Evolutionary conservation across 1,140 invertebrate genomes (phyloP), one percentile per base, ranked within the genome.

Genomic region (Galendromus occidentalis): DNA sequence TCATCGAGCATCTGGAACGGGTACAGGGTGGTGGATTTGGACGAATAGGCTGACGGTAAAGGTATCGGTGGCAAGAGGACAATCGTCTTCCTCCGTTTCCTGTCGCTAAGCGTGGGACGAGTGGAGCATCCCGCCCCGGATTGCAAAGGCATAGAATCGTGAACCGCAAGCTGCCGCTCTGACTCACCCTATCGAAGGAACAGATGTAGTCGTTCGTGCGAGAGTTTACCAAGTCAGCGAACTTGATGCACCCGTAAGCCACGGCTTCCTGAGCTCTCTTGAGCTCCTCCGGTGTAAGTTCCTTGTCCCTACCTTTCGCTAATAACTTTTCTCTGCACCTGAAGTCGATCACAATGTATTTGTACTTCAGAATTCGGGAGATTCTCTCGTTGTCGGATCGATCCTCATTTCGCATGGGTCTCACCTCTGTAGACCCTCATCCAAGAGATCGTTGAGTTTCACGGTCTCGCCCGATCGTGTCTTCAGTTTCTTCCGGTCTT

Each of bases 161-260:
- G 1, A 28, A 29, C n/a, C 29, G 22, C n/a, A n/a, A n/a, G n/a
- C n/a, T n/a, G n/a, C n/a, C n/a, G n/a, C n/a, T n/a, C n/a, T n/a
- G n/a, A 65, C 66, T 70, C 72, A 83, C 82, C 76, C 86, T 93
- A 73, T 99, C 93, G 79, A 98, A 99, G 0, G 94, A 98, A 77
- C 99, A 99, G 7, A 98, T 82, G 73, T 99, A 99, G 74, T 98
- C 94, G 74, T 90, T 86, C 65, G 83, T 85, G 65, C 92, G 80
- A 74, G 95, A 94, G 71, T 98, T 91, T 12, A 84, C 87, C 22
- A 99, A 78, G 81, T 99, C 96, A 4, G 94, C 87, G 76, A 99
- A 99, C 76, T 97, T 98, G 51, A 99, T 97, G 72, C 96, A 99
- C 2, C 95, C 92, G 76, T 95, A 98, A 0, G 95, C 94, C 0